Base-by-base conservation (phyloP, 2,888 invertebrate species). In the Drosophila mulleri region DNA sequence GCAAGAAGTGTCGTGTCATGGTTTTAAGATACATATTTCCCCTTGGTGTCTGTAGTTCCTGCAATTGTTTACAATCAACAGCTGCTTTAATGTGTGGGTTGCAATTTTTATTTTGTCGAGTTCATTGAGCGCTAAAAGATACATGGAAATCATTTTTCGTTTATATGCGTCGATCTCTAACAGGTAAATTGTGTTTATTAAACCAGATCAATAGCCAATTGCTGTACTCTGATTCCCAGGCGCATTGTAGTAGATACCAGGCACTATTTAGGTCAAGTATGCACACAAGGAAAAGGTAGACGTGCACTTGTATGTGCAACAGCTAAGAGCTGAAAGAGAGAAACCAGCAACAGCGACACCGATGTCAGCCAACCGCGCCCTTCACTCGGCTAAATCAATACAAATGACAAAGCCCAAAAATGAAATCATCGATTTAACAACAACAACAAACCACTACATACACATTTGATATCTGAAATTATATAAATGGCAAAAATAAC, bases 371-470 rank as follows among this genome's bases (percentile, higher is more conserved):
- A 87, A 72, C 90, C 83, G 87, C 86, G 72, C 83, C 90, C 83
- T 83, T 88, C 73, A 79, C 68, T 52, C 62, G 53, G 23, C 68
- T 41, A 72, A 80, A 83, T 89, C 89, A 82, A 83, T 83, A 89
- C 67, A 58, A 65, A 62, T 70, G 63, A 75, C 80, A 72, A 41
- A 72, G 32, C 60, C 63, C 23, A 26, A 47, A 71, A 78, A 70
- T 85, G 79, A 88, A 85, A 72, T 82, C 88, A 84, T 84, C 74
- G 83, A 84, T 88, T 90, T 67, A 84, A 84, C 83, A 83, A 57
- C 37, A 63, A 58, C 90, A 83, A 62, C 8, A 45, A 48, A 18
- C 23, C 47, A 64, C 32, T 39, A 29, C 11, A 53, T 11, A 58
- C 45, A 56, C 9, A 52, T n/a, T 20, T n/a, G 18, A 8, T n/a